These are phyloP conservation scores for Carabus problematicus DNA, from an alignment of 2,888 invertebrate species.

Conservation along the genomic window DNA sequence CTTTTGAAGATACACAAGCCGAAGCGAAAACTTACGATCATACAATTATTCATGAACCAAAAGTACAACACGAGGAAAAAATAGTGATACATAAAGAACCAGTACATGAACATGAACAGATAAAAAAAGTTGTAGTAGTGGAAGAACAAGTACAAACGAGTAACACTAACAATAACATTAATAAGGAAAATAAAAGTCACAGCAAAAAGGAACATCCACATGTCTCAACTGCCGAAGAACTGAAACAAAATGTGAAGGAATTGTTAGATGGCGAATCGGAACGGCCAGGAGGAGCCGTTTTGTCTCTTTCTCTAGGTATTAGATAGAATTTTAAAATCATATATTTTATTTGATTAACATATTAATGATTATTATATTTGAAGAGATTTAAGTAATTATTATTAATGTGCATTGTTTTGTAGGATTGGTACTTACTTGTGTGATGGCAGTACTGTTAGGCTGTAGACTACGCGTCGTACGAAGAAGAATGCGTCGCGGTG, in stretches of 20 bases:
- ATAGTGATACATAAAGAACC: slow-evolving; percentile 46
- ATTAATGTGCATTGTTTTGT: slow-evolving; percentile 48
- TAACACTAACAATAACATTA: slow-evolving; percentile 46
- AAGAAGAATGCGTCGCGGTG: slow-evolving; percentile 76
- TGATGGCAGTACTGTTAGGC: slow-evolving; percentile 81
- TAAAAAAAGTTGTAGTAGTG: slow-evolving; percentile 26
- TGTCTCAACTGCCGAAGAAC: slow-evolving; percentile 39
- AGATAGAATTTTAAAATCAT: too few relatives aligned
- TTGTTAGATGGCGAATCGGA: slow-evolving; percentile 68
- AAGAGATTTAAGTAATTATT: background rate
- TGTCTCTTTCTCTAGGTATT: slow-evolving; percentile 79
- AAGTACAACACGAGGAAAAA: slow-evolving; percentile 38
- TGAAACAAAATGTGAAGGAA: slow-evolving; percentile 46
- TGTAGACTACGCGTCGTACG: slow-evolving; percentile 82
- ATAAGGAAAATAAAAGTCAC: slow-evolving; percentile 45
- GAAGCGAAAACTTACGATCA: slow-evolving; percentile 40
- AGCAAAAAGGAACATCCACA: slow-evolving; percentile 31
- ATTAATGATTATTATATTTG: background rate
- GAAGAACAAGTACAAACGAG: slow-evolving; percentile 41
- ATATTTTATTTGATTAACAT: too few relatives aligned
- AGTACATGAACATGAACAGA: slow-evolving; percentile 54
- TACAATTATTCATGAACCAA: slow-evolving; percentile 37
- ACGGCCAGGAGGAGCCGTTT: slow-evolving; percentile 79
- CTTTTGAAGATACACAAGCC: slow-evolving; percentile 33
- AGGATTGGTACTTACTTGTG: slow-evolving; percentile 81